A percentile compares a stretch with the other conserved stretches of the same genome.
phyloP scores from a whole-genome alignment of 2,888 invertebrate species.

The Malthinus flaveolus region DNA sequence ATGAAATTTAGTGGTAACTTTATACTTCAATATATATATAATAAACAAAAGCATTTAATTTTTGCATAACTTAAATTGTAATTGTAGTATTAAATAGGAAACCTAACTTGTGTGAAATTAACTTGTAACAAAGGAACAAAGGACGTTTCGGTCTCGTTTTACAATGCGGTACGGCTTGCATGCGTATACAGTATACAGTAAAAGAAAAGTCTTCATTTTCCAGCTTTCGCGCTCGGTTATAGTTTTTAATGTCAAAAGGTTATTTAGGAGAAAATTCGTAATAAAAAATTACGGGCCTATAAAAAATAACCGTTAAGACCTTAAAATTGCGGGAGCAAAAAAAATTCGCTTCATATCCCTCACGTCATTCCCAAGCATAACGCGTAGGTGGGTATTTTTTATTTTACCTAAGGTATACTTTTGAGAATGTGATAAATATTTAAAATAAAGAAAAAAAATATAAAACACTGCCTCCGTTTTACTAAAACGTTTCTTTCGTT shows the following conservation, averaged over 20 bases:
- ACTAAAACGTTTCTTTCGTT: neutral
- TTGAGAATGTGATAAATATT: slow-evolving; percentile 15
- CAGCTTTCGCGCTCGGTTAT: neutral
- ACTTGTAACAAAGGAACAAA: slow-evolving; percentile 12
- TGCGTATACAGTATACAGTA: neutral
- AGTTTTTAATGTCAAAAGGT: neutral
- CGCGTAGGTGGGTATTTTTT: neutral
- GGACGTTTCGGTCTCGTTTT: neutral
- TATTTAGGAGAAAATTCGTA: slow-evolving; percentile 1
- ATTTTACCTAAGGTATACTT: slow-evolving; percentile 8
- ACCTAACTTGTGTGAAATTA: slow-evolving; percentile 13
- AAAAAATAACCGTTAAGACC: neutral
- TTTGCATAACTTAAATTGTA: slow-evolving; percentile 8
- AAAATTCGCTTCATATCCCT: slow-evolving; percentile 12
- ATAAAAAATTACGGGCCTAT: neutral
- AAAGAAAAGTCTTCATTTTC: slow-evolving; percentile 4
- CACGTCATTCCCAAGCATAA: slow-evolving; percentile 11
- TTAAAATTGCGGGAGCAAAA: neutral
- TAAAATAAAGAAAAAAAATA: slow-evolving; percentile 2
- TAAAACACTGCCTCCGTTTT: neutral
- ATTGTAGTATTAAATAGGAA: slow-evolving; percentile 1
- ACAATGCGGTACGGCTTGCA: too few relatives aligned
- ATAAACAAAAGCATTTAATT: slow-evolving; percentile 4
- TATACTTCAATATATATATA: too few relatives aligned
- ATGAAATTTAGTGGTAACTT: neutral